Evolutionary conservation across 2,888 invertebrate genomes (phyloP), one percentile per base, ranked within the genome.

Genomic region (Andrena trimmerana): DNA sequence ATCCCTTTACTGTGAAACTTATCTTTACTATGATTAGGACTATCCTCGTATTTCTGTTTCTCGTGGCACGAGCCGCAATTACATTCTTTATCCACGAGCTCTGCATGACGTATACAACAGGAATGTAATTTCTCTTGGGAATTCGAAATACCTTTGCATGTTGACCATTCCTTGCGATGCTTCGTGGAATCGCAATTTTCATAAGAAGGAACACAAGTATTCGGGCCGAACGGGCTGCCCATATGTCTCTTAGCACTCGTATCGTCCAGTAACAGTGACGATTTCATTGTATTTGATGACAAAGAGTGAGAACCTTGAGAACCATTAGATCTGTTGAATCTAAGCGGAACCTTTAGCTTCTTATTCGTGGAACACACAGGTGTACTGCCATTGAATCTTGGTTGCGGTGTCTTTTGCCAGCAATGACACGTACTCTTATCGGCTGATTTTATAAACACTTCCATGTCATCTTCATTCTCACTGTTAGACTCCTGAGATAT

Each of bases 311-410:
- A 27, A 63, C 78, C 83, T 7, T 74, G 73, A 52, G 80, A 78
- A 66, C 60, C 50, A 62, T 54, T 78, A 4, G 80, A 81, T 54
- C 57, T 78, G 33, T 29, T 81, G 16, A 77, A 72, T 42, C 71
- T 84, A 0, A 81, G 66, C n/a, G 86, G 86, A n/a, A 71, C 20
- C 73, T 89, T 91, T 0, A 77, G 69, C 50, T 91, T 92, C 77
- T 91, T 92, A 57, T 85, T 86, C 16, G 90, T 90, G 8, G 93
- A 92, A 75, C 84, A 91, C 10, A 81, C 79, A 59, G 87, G 33
- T 57, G 83, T 71, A 36, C 84, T 88, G 73, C 84, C 86, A 77
- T 77, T 68, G 60, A 87, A 89, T 82, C 85, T 90, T 2, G 66
- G 73, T 27, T 87, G 76, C n/a, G 66, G 80, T 3, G 90, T 85